Evolutionary conservation across 2,797 vertebrate species (phyloP), one percentile per base, ranked within the genome.

Genomic region (Cossypha heuglini): DNA sequence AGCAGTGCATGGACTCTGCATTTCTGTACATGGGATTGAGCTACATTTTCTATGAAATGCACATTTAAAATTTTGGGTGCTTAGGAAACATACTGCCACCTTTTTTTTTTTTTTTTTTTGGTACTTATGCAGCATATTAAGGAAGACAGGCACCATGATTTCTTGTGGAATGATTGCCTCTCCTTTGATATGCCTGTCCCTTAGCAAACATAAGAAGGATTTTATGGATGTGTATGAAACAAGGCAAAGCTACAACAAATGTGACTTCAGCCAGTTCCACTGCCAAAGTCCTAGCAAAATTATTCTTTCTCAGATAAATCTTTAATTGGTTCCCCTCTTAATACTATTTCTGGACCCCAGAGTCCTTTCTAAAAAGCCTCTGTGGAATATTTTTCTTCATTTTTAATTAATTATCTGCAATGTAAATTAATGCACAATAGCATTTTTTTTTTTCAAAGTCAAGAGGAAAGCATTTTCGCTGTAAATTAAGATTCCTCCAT

Each of bases 381-480:
- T 48, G 71, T 86, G 90, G 97, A 95, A 97, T 97, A 95, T 76
- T 97, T 97, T 97, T 76, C 74, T 95, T 93, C 95, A 94, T 97
- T 97, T 98, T 97, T 98, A 98, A 98, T 98, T 98, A 98, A 98
- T 97, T 97, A 95, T 97, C 94, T 96, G 94, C 95, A 97, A 98
- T 96, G 96, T 97, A 97, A 97, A 97, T 96, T 96, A 94, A 97
- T 92, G 90, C 94, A 96, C 97, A 97, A 97, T 97, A 97, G 61
- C 94, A 95, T 95, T 95, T 95, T 96, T 92, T 93, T 93, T 95
- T 96, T 92, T 93, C 5, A 38, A 38, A 96, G 93, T 94, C 88
- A 84, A 96, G 86, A 95, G 88, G 82, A 97, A 97, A 93, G 95
- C 77, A 84, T 96, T 97, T 97, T 96, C 28, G 1, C 76, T 96